A percentile compares a stretch with the other conserved stretches of the same genome.
phyloP scores from a whole-genome alignment of 2,888 invertebrate genomes.

The Uloborus plumipes region DNA sequence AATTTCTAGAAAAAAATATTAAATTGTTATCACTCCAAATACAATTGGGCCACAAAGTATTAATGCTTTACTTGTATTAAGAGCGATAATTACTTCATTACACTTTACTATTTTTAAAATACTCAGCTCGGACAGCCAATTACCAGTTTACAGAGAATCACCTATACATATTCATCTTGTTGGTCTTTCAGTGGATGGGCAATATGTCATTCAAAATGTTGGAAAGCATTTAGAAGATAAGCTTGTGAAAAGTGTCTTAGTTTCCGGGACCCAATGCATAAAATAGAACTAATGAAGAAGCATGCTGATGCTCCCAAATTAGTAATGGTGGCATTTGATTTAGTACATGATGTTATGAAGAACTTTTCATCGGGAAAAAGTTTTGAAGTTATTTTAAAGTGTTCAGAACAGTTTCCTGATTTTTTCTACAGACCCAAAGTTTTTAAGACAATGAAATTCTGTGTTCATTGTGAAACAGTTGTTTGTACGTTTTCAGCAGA shows the following conservation, averaged over 20 bases:
- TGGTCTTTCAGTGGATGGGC: conserved; percentile 5
- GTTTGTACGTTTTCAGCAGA: neutral
- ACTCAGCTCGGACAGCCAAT: too few species aligned
- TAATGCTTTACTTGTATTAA: too few species aligned
- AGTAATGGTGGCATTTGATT: neutral
- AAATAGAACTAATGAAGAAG: neutral
- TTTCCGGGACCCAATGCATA: neutral
- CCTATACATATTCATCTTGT: neutral
- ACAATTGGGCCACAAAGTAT: too few species aligned
- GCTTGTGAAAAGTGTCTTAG: neutral
- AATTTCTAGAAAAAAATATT: too few species aligned
- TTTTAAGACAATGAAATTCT: conserved; percentile 6
- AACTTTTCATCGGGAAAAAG: conserved; percentile 6
- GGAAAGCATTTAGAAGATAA: neutral
- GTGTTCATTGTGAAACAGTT: neutral
- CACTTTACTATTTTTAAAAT: too few species aligned
- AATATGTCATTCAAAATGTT: conserved; percentile 2
- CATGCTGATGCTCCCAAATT: conserved; percentile 1
- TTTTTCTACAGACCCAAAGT: conserved; percentile 10
- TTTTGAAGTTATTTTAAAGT: neutral
- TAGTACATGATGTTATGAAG: neutral
- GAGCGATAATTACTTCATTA: too few species aligned
- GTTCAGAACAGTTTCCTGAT: neutral
- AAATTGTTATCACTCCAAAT: too few species aligned
- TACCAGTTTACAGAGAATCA: too few species aligned